These are phyloP conservation scores for Otus sunia DNA, from an alignment of 2,113 vertebrate species.

Conservation along the genomic window DNA sequence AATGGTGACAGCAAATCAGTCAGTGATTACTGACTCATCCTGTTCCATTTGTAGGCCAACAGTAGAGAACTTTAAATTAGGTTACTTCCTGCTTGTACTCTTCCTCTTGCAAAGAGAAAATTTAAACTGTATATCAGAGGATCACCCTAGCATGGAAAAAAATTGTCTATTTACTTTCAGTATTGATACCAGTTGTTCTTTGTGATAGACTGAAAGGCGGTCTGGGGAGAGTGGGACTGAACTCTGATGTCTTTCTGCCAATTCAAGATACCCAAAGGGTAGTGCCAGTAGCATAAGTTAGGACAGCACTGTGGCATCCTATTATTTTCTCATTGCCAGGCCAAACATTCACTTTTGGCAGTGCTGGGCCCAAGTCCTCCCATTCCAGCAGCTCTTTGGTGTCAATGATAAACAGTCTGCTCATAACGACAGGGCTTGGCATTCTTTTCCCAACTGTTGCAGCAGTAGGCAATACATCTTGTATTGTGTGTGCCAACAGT, in stretches of 20 bases:
- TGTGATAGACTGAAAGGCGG: not conserved
- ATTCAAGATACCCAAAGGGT: not conserved
- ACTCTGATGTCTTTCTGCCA: not conserved
- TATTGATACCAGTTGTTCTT: not conserved
- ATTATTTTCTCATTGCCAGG: not conserved
- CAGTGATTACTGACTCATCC: not conserved
- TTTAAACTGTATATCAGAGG: not conserved
- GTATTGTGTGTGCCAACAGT: not conserved
- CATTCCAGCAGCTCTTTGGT: not conserved
- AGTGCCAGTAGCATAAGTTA: not conserved
- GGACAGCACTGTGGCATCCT: not conserved
- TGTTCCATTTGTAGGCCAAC: not conserved
- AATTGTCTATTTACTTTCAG: not conserved
- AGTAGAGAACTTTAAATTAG: not conserved
- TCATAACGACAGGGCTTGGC: not conserved
- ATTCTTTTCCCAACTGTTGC: not conserved
- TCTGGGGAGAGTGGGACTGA: not conserved
- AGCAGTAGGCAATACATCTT: not conserved
- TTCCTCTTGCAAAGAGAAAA: not conserved
- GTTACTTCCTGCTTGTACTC: not conserved
- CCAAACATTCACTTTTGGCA: conserved; percentile 6
- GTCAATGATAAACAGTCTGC: not conserved
- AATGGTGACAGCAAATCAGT: conserved; percentile 6
- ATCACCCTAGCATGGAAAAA: not conserved
- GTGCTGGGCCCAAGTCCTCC: not conserved